These are phyloP conservation scores for Sebastes nivosus DNA, from an alignment of 2,797 vertebrate genomes.

Conservation along the genomic window DNA sequence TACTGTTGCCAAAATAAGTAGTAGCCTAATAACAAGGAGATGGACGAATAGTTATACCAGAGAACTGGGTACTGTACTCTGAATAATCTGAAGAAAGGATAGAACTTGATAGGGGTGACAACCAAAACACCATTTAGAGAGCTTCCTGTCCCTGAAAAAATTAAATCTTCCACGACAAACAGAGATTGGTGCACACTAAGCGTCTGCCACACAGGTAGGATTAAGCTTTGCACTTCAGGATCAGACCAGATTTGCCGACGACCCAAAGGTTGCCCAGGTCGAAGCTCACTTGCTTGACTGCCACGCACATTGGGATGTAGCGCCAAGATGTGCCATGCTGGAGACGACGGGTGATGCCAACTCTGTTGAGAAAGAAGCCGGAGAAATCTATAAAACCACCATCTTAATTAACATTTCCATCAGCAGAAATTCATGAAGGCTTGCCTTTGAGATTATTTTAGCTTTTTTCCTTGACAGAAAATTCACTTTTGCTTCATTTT, in stretches of 20 bases:
- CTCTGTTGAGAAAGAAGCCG: not conserved
- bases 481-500: not conserved
- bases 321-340: not conserved
- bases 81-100: not conserved
- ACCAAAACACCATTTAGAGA: not conserved
- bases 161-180: not conserved
- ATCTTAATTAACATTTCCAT: not conserved
- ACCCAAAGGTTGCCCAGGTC: not conserved
- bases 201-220: not conserved
- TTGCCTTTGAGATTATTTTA: too few relatives aligned
- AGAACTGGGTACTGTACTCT: not conserved
- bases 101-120: not conserved
- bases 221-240: not conserved
- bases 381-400: not conserved
- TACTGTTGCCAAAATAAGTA: too few relatives aligned
- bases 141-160: not conserved
- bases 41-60: not conserved
- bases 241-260: rapidly evolving
- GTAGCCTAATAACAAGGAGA: not conserved
- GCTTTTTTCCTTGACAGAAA: not conserved
- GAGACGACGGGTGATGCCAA: rapidly evolving
- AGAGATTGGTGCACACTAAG: not conserved
- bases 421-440: not conserved
- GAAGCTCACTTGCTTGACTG: not conserved
- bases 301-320: not conserved